Evolutionary conservation across 2,113 vertebrate genomes (phyloP).

Genomic region (Cebidichthys violaceus): DNA sequence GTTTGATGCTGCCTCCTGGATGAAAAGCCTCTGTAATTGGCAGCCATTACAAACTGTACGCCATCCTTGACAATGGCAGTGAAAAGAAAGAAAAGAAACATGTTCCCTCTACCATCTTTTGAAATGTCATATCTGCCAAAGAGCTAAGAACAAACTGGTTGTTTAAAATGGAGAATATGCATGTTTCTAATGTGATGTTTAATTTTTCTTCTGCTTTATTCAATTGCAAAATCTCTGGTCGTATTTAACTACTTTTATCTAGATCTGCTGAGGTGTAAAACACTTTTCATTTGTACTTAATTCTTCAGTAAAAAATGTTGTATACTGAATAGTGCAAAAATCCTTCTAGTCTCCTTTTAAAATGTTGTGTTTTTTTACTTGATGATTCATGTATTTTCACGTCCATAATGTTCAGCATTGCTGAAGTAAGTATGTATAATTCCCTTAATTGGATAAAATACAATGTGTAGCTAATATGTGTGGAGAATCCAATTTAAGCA

Average conservation of each 20-base stretch:
- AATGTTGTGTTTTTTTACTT: neutral
- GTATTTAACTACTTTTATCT: slow-evolving; percentile 25
- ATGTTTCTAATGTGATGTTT: slow-evolving; percentile 31
- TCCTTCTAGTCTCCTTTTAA: neutral
- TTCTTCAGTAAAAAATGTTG: neutral
- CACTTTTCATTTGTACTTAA: slow-evolving; percentile 37
- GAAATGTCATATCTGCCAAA: slow-evolving; percentile 28
- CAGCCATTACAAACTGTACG: slow-evolving; percentile 68
- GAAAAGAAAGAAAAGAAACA: slow-evolving; percentile 35
- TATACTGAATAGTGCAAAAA: slow-evolving; percentile 11
- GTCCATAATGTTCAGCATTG: slow-evolving; percentile 35
- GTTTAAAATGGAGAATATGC: slow-evolving; percentile 24
- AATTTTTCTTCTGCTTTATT: slow-evolving; percentile 25
- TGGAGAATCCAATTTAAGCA: slow-evolving; percentile 65
- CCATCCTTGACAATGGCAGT: slow-evolving; percentile 52
- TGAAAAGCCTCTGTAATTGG: slow-evolving; percentile 79
- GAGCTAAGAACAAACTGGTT: slow-evolving; percentile 28
- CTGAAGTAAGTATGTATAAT: slow-evolving; percentile 49
- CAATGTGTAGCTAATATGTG: slow-evolving; percentile 58
- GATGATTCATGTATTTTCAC: slow-evolving; percentile 37
- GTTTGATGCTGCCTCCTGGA: slow-evolving; percentile 66
- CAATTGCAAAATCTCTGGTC: neutral
- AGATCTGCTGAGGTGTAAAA: slow-evolving; percentile 10
- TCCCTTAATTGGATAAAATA: slow-evolving; percentile 54
- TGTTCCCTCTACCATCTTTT: slow-evolving; percentile 34